Percentiles rank a stretch among this genome's conserved stretches.
Evolutionary conservation across 2,797 vertebrate species (phyloP).

Genomic region (Anabas testudineus): DNA sequence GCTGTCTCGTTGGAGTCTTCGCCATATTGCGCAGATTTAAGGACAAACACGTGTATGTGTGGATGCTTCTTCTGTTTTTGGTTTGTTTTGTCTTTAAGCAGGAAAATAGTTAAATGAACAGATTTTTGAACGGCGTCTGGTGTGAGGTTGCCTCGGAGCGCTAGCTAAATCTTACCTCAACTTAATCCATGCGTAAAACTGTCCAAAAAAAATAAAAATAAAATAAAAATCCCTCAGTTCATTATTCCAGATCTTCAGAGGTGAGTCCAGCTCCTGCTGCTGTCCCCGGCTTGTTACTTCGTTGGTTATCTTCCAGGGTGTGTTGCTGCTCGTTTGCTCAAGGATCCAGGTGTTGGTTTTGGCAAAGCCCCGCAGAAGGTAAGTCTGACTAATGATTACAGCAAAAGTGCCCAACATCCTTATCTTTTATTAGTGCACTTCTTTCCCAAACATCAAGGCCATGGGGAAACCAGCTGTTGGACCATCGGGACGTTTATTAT

Average conservation of each 20-base stretch:
- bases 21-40: too few species aligned
- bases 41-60: too few species aligned
- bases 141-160: too few species aligned
- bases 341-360: conserved; percentile 70
- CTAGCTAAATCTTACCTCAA: conserved; percentile 50
- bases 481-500: neutral
- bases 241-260: conserved; percentile 7
- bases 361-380: conserved; percentile 51
- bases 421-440: conserved; percentile 30
- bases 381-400: conserved; percentile 55
- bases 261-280: conserved; percentile 19
- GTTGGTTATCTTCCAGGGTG: conserved; percentile 62
- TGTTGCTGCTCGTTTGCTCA: conserved; percentile 48
- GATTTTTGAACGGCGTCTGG: too few species aligned
- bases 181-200: conserved; percentile 24
- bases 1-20: too few species aligned
- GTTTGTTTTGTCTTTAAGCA: too few species aligned
- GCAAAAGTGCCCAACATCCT: neutral
- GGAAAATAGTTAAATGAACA: neutral
- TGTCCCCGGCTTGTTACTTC: conserved; percentile 36
- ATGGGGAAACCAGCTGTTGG: neutral
- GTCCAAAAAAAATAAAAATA: too few species aligned
- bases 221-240: too few species aligned
- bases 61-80: too few species aligned
- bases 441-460: conserved; percentile 3